A percentile compares a stretch with the other conserved stretches of the same genome.
These are phyloP conservation scores for Pimpla rufipes DNA, from an alignment of 2,888 invertebrate genomes.

Conservation along the genomic window DNA sequence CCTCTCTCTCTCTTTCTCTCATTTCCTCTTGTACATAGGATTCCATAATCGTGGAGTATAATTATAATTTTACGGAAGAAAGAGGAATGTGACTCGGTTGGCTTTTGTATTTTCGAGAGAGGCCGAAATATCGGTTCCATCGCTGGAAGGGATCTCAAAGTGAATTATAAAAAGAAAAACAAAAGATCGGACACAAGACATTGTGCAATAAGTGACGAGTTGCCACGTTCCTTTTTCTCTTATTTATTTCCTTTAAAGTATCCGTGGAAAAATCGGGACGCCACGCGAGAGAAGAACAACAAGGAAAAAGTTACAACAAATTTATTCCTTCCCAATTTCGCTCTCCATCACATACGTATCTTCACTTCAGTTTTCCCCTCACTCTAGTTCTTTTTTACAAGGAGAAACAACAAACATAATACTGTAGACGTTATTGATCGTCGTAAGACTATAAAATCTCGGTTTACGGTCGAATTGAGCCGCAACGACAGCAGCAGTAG, in stretches of 20 bases:
- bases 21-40: conserved; percentile 63
- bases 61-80: conserved; percentile 50
- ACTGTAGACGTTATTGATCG: conserved; percentile 75
- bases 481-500: not conserved
- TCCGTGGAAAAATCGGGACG: conserved; percentile 23
- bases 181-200: not conserved
- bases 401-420: conserved; percentile 74
- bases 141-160: conserved; percentile 10
- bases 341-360: conserved; percentile 22
- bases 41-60: conserved; percentile 42
- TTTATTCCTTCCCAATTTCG: conserved; percentile 30
- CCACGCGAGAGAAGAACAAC: conserved; percentile 23
- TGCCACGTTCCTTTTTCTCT: conserved; percentile 35
- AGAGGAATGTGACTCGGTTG: conserved; percentile 36
- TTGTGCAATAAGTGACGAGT: conserved; percentile 47
- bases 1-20: conserved; percentile 31
- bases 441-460: conserved; percentile 68
- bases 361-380: conserved; percentile 50
- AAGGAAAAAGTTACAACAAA: conserved; percentile 8
- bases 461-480: conserved; percentile 55
- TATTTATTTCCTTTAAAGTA: conserved; percentile 45
- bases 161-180: conserved; percentile 10
- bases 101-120: conserved; percentile 25
- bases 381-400: conserved; percentile 76
- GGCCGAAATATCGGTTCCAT: conserved; percentile 4